Conservation (phyloP, 1,140 invertebrate genomes). For the Lepidotrigona ventralis region DNA sequence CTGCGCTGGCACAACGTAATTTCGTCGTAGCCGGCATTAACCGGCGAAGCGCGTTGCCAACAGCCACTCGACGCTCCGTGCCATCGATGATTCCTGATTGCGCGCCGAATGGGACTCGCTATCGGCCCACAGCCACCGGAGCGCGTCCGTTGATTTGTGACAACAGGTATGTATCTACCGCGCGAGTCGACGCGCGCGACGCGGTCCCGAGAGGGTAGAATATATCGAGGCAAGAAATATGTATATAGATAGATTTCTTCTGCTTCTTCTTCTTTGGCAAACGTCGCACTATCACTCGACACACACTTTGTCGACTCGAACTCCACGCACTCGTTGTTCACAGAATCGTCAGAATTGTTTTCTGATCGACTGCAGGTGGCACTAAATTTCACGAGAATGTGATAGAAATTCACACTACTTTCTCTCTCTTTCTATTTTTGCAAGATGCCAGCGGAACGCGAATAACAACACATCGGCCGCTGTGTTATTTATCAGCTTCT, state of each 20-base stretch:
- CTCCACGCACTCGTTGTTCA: background rate
- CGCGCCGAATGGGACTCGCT: conserved; percentile 8
- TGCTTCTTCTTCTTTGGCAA: background rate
- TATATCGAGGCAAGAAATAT: background rate
- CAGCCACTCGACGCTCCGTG: conserved; percentile 19
- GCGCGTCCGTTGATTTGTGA: conserved; percentile 5
- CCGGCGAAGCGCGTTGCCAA: conserved; percentile 28
- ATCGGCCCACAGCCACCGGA: background rate
- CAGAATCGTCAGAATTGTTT: background rate
- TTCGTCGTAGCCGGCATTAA: conserved; percentile 38
- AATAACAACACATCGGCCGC: background rate
- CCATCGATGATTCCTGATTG: conserved; percentile 40
- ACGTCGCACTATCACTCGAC: too few species aligned
- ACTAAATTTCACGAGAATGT: background rate
- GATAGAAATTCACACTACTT: conserved; percentile 35
- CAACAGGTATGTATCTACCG: background rate
- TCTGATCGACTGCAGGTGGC: too few species aligned
- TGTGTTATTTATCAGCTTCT: conserved; percentile 2
- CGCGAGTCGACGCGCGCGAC: background rate
- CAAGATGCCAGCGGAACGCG: conserved; percentile 7
- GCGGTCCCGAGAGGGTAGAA: background rate
- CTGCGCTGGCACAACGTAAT: conserved; percentile 39
- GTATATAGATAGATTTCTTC: background rate
- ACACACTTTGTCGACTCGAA: background rate
- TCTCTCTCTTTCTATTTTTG: conserved; percentile 41